A percentile compares a stretch with the other conserved stretches of the same genome.
Evolutionary conservation across 1,140 invertebrate genomes (phyloP).

Genomic region (Cryptotermes secundus): DNA sequence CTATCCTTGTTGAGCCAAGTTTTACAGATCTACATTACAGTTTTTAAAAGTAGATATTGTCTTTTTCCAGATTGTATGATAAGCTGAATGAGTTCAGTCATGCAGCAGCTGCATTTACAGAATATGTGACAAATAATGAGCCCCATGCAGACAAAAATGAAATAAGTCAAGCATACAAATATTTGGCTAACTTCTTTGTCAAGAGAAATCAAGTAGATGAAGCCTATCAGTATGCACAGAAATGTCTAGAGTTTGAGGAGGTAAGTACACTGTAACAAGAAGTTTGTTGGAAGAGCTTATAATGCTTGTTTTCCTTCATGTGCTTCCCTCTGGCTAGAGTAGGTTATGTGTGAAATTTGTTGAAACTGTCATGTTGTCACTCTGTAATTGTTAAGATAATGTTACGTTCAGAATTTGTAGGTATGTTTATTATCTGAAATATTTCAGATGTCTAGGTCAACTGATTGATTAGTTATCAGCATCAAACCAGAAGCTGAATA

Average conservation of each 20-base stretch:
- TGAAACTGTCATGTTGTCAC: too few relatives aligned
- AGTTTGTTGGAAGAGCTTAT: neutral
- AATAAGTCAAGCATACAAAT: conserved; percentile 82
- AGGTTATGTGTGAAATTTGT: too few relatives aligned
- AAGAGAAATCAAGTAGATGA: conserved; percentile 78
- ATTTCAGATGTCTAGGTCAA: too few relatives aligned
- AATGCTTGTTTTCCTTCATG: too few relatives aligned
- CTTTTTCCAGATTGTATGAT: conserved; percentile 74
- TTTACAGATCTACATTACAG: neutral
- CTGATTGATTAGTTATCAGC: too few relatives aligned
- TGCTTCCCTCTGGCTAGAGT: too few relatives aligned
- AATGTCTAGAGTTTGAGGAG: conserved; percentile 83
- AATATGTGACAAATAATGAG: conserved; percentile 81
- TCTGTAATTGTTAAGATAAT: too few relatives aligned
- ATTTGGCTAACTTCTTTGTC: conserved; percentile 87
- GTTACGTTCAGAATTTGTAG: too few relatives aligned
- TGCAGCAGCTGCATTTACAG: conserved; percentile 86
- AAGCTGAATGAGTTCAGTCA: conserved; percentile 81
- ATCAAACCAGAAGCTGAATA: too few relatives aligned
- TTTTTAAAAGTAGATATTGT: neutral
- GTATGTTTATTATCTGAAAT: too few relatives aligned
- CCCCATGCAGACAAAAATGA: conserved; percentile 66
- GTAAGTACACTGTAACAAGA: conserved; percentile 43
- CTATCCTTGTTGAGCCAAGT: too few relatives aligned
- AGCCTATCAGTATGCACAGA: conserved; percentile 89